Conservation (phyloP, 2,888 invertebrate genomes). For the Lordiphosa fenestrarum region DNA sequence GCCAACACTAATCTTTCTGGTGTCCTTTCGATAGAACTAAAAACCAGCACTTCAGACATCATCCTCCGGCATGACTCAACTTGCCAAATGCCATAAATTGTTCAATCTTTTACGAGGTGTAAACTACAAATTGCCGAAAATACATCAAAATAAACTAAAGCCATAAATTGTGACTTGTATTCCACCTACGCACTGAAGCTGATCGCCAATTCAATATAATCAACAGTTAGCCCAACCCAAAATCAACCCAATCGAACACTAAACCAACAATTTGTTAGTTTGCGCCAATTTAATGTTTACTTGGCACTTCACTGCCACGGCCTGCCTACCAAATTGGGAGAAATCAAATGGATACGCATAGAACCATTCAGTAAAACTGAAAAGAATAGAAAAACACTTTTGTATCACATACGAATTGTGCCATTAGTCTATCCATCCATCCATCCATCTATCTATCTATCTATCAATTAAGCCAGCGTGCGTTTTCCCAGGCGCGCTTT, state of each 20-base stretch:
- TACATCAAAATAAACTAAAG: conserved; percentile 8
- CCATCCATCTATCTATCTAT: conserved; percentile 24
- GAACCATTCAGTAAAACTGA: conserved; percentile 4
- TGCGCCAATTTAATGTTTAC: conserved; percentile 72
- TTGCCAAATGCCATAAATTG: not conserved
- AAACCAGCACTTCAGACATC: not conserved
- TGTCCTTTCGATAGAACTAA: not conserved
- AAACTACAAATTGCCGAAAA: conserved; percentile 43
- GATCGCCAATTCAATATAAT: conserved; percentile 7
- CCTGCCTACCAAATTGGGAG: conserved; percentile 42
- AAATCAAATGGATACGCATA: conserved; percentile 52
- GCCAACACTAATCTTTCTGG: too few relatives aligned
- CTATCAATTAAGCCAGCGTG: conserved; percentile 58
- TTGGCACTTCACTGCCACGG: conserved; percentile 54
- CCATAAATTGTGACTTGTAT: conserved; percentile 27
- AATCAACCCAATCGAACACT: conserved; percentile 32
- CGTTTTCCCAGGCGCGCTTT: conserved; percentile 65
- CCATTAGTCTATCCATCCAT: conserved; percentile 1
- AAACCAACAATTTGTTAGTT: conserved; percentile 57
- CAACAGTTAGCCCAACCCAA: conserved; percentile 31
- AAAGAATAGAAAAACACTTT: conserved; percentile 18
- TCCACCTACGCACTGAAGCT: conserved; percentile 18
- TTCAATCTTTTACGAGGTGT: conserved; percentile 47
- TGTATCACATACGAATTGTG: conserved; percentile 15
- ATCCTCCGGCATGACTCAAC: not conserved